Base-by-base conservation (phyloP, 37 sponge, comb jelly and placozoan species). In the Spongia lamella region DNA sequence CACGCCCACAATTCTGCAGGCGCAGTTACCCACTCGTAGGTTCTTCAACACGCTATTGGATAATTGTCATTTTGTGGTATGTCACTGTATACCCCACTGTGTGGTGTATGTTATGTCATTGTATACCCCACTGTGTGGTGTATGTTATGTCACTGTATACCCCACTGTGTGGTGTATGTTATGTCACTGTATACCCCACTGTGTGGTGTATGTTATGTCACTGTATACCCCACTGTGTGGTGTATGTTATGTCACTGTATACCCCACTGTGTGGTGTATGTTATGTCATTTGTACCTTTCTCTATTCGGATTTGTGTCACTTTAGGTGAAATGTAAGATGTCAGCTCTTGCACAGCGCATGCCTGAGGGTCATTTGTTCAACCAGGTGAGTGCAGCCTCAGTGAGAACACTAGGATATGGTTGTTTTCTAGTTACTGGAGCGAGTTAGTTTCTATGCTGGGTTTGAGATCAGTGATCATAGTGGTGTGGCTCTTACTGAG, bases 11-110 rank as follows among this genome's bases (percentile, higher is more conserved):
- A 20, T 3, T 1, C n/a, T 27, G 5, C 72, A 90, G 85, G 76
- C 95, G 4, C 90, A 91, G 70, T 85, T 94, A 37, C 95, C 92
- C 14, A 92, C 99, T 0, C 68, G 99, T 21, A 54, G 99, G 19
- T 98, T 94, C 85, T 89, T 98, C 84, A 94, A 94, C 72, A 94
- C 95, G 9, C 82, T 98, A 19, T 78, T 98, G 38, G 89, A 87
- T 59, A 79, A 83, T 79, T 62, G 62, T 33, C 90, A 89, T 55
- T 70, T 98, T 26, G 43, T 94, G 69, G 99, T 98, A 15, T 34
- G 79, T 63, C n/a, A n/a, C n/a, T n/a, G n/a, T n/a, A n/a, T n/a
- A n/a, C n/a, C n/a, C n/a, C n/a, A n/a, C n/a, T n/a, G n/a, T n/a
- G n/a, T n/a, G n/a, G n/a, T n/a, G n/a, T n/a, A n/a, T 29, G 51